Evolutionary conservation across 2,888 invertebrate genomes (phyloP).

Genomic region (Argyra leucocephala): DNA sequence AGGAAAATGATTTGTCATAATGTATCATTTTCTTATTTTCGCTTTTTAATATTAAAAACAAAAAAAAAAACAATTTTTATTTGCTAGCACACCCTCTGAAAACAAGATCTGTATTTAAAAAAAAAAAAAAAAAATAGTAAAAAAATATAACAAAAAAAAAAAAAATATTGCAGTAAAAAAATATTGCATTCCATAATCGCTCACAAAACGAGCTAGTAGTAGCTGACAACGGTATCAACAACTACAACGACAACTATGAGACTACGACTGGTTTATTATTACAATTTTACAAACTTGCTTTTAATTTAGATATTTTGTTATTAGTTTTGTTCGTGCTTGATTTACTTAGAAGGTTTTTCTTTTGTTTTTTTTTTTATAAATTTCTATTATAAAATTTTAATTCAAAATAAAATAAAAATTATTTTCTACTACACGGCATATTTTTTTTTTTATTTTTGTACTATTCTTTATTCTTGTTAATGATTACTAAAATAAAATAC

Average conservation of each 20-base stretch:
- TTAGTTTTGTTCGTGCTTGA: no score
- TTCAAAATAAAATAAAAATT: no score
- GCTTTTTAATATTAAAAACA: not conserved
- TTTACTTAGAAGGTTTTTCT: no score
- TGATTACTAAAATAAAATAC: no score
- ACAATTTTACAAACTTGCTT: no score
- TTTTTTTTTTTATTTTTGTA: no score
- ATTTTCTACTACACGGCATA: no score
- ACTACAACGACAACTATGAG: no score
- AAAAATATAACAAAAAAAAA: not conserved
- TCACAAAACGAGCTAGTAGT: not conserved
- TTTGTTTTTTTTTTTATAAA: no score
- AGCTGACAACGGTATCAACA: not conserved
- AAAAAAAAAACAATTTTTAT: not conserved
- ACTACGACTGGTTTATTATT: not conserved
- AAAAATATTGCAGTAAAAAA: not conserved
- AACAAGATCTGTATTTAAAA: not conserved
- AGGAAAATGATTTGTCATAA: slow-evolving; percentile 3
- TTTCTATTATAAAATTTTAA: no score
- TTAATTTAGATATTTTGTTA: no score
- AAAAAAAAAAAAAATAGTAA: not conserved
- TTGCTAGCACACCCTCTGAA: not conserved
- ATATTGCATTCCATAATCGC: not conserved
- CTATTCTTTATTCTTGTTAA: no score
- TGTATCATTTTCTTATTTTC: slow-evolving; percentile 3